A percentile compares a stretch with the other conserved stretches of the same genome.
Conservation (phyloP, 1,140 invertebrate genomes). For the Arion vulgaris region DNA sequence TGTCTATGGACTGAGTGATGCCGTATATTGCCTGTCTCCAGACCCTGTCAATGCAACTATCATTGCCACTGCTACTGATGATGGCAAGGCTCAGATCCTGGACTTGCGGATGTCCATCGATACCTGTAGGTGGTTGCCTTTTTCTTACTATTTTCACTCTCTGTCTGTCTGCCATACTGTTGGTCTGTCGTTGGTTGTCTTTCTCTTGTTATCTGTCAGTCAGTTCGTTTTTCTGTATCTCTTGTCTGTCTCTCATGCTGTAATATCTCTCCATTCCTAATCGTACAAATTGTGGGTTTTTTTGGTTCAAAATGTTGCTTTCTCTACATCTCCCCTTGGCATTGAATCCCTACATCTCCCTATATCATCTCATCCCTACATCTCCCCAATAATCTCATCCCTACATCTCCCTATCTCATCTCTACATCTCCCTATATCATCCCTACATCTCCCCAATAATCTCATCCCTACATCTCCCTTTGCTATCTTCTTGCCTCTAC, state of each 20-base stretch:
- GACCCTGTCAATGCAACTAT: constrained; percentile 87
- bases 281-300: no score
- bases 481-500: background rate
- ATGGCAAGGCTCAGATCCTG: constrained; percentile 88
- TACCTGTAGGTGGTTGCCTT: constrained; percentile 70
- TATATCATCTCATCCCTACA: no score
- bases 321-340: no score
- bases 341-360: no score
- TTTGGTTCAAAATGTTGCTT: no score
- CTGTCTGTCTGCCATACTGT: background rate
- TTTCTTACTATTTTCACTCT: background rate
- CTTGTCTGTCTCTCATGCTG: background rate
- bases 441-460: no score
- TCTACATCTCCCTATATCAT: no score
- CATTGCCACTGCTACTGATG: constrained; percentile 91
- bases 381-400: no score
- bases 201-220: background rate
- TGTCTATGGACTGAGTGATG: constrained; percentile 87
- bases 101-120: constrained; percentile 82
- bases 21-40: constrained; percentile 89
- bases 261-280: background rate
- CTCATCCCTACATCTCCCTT: no score
- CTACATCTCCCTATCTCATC: no score
- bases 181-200: background rate
- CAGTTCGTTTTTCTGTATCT: no score